Evolutionary conservation across 2,113 vertebrate genomes (phyloP).

Genomic region (Podarcis cretensis): DNA sequence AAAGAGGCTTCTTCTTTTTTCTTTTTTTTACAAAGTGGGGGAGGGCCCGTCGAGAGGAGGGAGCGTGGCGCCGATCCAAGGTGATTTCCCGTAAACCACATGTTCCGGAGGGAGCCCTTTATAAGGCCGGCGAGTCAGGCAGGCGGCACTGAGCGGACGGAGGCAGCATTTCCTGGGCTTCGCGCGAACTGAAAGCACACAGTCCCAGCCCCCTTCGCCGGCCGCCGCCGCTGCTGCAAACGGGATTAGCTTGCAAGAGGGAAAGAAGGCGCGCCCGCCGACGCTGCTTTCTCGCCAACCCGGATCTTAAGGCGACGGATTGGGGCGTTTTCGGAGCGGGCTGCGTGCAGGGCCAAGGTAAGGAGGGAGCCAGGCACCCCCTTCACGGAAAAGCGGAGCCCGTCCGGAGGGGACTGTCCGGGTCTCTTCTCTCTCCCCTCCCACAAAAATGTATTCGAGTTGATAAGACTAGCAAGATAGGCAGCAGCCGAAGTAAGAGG

Average conservation of each 20-base stretch:
- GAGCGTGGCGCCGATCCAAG: conserved; percentile 66
- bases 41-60: not conserved
- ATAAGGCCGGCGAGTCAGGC: conserved; percentile 65
- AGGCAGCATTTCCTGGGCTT: not conserved
- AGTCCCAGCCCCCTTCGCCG: conserved; percentile 36
- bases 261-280: conserved; percentile 37
- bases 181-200: conserved; percentile 13
- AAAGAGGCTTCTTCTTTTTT: too few relatives aligned
- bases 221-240: conserved; percentile 35
- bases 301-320: not conserved
- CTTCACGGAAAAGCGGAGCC: conserved; percentile 7
- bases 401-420: conserved; percentile 31
- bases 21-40: too few relatives aligned
- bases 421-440: not conserved
- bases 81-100: conserved; percentile 80
- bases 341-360: conserved; percentile 37
- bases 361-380: not conserved
- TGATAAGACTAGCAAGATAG: too few relatives aligned
- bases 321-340: conserved; percentile 15
- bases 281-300: conserved; percentile 20
- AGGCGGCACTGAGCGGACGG: conserved; percentile 1
- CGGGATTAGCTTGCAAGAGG: not conserved
- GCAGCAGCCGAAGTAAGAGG: too few relatives aligned
- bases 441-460: too few relatives aligned
- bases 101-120: conserved; percentile 61